A percentile compares a stretch with the other conserved stretches of the same genome.
Evolutionary conservation across 2,888 invertebrate genomes (phyloP).

Genomic region (Agrotis clavis): DNA sequence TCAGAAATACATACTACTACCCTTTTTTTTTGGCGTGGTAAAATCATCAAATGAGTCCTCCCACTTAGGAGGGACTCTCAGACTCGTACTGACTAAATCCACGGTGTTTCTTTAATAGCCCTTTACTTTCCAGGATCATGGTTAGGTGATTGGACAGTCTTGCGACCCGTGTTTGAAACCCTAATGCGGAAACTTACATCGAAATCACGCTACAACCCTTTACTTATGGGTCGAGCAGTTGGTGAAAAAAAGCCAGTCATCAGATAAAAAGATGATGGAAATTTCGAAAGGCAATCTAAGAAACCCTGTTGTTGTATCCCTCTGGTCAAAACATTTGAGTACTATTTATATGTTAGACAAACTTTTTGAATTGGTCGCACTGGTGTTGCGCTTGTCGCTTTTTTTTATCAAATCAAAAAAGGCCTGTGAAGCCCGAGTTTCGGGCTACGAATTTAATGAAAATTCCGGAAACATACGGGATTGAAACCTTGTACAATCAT

Average conservation of each 20-base stretch:
- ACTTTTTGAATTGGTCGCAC: neutral
- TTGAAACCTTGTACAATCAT: constrained; percentile 3
- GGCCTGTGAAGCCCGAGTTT: neutral
- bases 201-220: too few species aligned
- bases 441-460: neutral
- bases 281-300: neutral
- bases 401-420: constrained; percentile 5
- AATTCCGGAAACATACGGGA: neutral
- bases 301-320: neutral
- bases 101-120: too few species aligned
- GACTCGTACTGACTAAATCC: too few species aligned
- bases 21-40: too few species aligned
- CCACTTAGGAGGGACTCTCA: too few species aligned
- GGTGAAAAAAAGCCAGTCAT: neutral
- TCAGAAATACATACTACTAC: too few species aligned
- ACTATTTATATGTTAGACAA: neutral
- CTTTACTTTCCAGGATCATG: too few species aligned
- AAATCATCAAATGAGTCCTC: too few species aligned
- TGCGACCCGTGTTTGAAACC: too few species aligned
- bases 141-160: too few species aligned
- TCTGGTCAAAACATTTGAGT: neutral
- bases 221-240: too few species aligned
- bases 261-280: neutral
- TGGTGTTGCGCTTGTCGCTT: neutral
- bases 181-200: too few species aligned